These are phyloP conservation scores for Botrylloides violaceus DNA, from an alignment of 23 tunicate species.

Conservation along the genomic window DNA sequence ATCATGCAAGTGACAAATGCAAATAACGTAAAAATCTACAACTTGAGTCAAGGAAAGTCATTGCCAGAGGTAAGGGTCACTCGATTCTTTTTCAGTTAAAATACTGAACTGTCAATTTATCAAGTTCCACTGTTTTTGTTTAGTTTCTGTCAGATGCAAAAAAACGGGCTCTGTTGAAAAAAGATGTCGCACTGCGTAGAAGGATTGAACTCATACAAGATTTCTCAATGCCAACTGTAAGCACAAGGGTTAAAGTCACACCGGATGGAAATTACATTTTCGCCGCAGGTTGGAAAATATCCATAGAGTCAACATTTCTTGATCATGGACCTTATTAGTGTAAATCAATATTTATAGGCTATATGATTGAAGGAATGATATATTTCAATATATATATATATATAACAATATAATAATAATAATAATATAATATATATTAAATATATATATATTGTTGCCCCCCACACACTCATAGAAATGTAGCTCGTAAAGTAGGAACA, in stretches of 20 bases:
- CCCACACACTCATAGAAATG: no score
- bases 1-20: slow-evolving; percentile 80
- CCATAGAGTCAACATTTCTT: not conserved
- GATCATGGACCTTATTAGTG: no score
- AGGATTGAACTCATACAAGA: slow-evolving; percentile 96
- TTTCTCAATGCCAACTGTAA: slow-evolving; percentile 95
- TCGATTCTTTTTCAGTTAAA: no score
- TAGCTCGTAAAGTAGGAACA: no score
- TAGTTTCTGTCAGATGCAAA: slow-evolving; percentile 60
- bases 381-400: no score
- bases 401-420: no score
- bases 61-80: slow-evolving; percentile 56
- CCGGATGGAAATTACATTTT: slow-evolving; percentile 81
- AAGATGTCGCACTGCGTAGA: slow-evolving; percentile 65
- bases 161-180: slow-evolving; percentile 48
- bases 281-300: slow-evolving; percentile 46
- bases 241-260: slow-evolving; percentile 54
- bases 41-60: slow-evolving; percentile 73
- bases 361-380: no score
- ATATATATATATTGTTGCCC: no score
- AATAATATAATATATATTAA: no score
- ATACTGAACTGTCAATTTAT: not conserved
- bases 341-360: no score
- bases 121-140: not conserved
- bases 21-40: slow-evolving; percentile 84